Evolutionary conservation across 2,888 invertebrate species (phyloP), one percentile per base, ranked within the genome.

Genomic region (Leptinotarsa peninsularis): DNA sequence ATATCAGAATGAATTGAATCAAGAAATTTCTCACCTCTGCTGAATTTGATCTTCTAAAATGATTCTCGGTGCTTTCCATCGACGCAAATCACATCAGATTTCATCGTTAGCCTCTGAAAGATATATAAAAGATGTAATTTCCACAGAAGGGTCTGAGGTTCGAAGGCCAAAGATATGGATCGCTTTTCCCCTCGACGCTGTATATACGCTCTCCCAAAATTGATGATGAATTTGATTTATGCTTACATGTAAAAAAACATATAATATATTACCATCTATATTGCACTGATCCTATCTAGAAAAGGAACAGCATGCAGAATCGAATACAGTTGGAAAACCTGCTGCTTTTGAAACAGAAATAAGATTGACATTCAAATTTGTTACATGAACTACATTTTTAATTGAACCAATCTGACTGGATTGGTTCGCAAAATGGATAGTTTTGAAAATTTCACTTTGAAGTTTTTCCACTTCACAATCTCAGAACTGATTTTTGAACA

Each of bases 261-360:
- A 18, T 58, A 70, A 56, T 17, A 70, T 17, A 18, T 70, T 23
- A 49, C 58, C 56, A 56, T 27, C 27, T 56, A 70, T 70, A 3
- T 58, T 43, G 58, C 70, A 70, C 23, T 70, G 43, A 70, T 70
- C 50, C 4, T 27, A 33, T 43, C 58, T 58, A 54, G 5, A 21
- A 66, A 67, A 67, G 13, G 21, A 67, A 49, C 49, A 18, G 3
- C 50, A 49, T 27, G 4, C 10, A 17, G 33, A 27, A 63, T 33
- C 23, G 15, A 63, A 63, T 18, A 14, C 33, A 4, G 27, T 4
- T 52, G 21, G 5, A 23, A 69, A 69, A 69, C 54, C 50, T n/a
- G 58, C 54, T 27, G 27, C 50, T 69, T 52, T 69, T 56, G 56
- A 69, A 69, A 69, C 69, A 33, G 56, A 69, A 52, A 69, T 54